Evolutionary conservation across 2,888 invertebrate genomes (phyloP).

Genomic region (Argyresthia albistria): DNA sequence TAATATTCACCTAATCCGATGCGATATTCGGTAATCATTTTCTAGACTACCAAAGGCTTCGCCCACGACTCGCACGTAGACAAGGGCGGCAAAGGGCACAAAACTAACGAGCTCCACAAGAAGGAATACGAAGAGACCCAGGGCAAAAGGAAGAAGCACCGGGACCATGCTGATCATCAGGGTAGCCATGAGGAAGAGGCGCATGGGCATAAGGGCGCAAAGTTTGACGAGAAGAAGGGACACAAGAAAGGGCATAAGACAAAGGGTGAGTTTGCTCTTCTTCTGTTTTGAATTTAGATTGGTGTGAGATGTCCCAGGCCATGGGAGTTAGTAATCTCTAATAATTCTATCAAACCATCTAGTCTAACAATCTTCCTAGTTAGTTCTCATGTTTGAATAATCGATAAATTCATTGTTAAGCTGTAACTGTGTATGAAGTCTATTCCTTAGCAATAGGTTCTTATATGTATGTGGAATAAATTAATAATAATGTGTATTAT

Average conservation of each 20-base stretch:
- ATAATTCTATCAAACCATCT: too few species aligned
- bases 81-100: constrained; percentile 71
- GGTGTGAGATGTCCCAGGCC: too few species aligned
- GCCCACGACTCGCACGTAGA: constrained; percentile 72
- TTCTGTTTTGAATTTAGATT: too few species aligned
- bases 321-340: too few species aligned
- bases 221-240: constrained; percentile 82
- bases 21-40: constrained; percentile 10
- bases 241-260: constrained; percentile 85
- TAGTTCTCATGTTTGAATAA: too few species aligned
- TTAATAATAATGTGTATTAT: too few species aligned
- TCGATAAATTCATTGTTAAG: too few species aligned
- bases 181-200: constrained; percentile 78
- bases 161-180: constrained; percentile 75
- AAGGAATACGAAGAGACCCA: constrained; percentile 75
- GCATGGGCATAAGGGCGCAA: constrained; percentile 77
- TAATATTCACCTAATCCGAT: too few species aligned
- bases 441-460: too few species aligned
- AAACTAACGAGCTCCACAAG: constrained; percentile 71
- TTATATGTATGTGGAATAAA: too few species aligned
- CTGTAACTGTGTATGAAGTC: too few species aligned
- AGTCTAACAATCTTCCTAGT: too few species aligned
- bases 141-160: constrained; percentile 75
- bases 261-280: constrained; percentile 54
- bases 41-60: constrained; percentile 69